A percentile compares a stretch with the other conserved stretches of the same genome.
Evolutionary conservation across 2,888 invertebrate genomes (phyloP).

Genomic region (Sisyra terminalis): DNA sequence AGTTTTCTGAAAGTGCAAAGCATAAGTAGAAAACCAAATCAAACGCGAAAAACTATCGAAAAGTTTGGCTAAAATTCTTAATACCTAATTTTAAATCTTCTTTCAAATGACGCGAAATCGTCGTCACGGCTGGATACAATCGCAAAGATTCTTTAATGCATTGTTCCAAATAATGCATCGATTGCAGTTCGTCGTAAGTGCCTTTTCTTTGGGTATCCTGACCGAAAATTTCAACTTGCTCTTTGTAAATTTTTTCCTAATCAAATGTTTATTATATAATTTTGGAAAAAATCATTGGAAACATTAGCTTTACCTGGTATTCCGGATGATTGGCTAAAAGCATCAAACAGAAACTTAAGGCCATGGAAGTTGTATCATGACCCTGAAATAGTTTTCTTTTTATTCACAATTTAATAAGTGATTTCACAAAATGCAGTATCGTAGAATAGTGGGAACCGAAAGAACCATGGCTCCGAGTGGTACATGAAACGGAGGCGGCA

Average conservation of each 20-base stretch:
- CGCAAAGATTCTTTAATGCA: conserved; percentile 47
- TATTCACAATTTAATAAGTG: no score
- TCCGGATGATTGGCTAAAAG: conserved; percentile 28
- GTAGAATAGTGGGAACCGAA: no score
- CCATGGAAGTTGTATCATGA: conserved; percentile 43
- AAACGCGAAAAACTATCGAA: not conserved
- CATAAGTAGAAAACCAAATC: not conserved
- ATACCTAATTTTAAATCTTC: conserved; percentile 35
- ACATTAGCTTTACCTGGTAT: not conserved
- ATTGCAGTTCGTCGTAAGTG: conserved; percentile 35
- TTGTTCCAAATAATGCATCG: conserved; percentile 44
- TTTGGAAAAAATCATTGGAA: not conserved
- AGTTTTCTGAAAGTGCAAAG: conserved; percentile 21
- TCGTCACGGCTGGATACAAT: conserved; percentile 47
- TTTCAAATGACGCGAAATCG: conserved; percentile 36
- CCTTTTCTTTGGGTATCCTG: conserved; percentile 27
- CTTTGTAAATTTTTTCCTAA: conserved; percentile 26
- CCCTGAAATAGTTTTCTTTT: conserved; percentile 28
- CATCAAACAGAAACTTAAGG: conserved; percentile 26
- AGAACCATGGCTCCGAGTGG: no score
- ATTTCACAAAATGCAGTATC: no score
- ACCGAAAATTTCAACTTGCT: conserved; percentile 27
- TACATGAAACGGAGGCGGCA: no score
- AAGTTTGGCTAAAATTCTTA: not conserved
- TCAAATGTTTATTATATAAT: not conserved